These are phyloP conservation scores for Balaeniceps rex DNA, from an alignment of 2,113 vertebrate species.

Conservation along the genomic window DNA sequence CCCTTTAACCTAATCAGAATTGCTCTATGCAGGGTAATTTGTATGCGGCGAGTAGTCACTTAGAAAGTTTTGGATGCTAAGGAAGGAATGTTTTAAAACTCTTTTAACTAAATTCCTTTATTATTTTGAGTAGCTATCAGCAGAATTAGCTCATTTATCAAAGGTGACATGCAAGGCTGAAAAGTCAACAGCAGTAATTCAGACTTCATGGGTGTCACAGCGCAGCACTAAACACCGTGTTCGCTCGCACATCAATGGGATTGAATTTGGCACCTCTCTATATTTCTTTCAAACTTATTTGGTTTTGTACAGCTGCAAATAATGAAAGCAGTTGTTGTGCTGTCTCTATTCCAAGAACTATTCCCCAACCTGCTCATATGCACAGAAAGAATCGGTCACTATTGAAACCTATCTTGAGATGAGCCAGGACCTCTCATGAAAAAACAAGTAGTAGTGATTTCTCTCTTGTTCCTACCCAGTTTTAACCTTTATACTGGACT, in stretches of 20 bases:
- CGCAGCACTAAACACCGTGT: background rate
- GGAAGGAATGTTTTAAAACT: background rate
- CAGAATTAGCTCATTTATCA: conserved; percentile 17
- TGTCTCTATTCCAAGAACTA: conserved; percentile 26
- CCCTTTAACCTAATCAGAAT: background rate
- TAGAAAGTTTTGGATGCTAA: background rate
- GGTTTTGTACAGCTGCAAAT: conserved; percentile 50
- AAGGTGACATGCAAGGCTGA: background rate
- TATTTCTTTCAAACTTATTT: background rate
- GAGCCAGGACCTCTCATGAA: background rate
- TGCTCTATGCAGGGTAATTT: background rate
- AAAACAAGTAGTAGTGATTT: background rate
- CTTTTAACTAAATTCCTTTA: background rate
- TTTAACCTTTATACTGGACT: background rate
- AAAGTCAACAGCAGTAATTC: conserved; percentile 8
- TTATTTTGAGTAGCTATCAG: conserved; percentile 31
- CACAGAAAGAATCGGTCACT: background rate
- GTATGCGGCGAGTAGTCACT: background rate
- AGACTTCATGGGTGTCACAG: background rate
- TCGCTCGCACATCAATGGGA: background rate
- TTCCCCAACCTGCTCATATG: conserved; percentile 5
- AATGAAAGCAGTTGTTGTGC: conserved; percentile 30
- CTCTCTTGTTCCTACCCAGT: background rate
- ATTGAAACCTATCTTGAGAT: background rate
- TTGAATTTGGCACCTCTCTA: background rate